phyloP scores from a whole-genome alignment of 2,113 vertebrate species.

The Eclectus roratus region DNA sequence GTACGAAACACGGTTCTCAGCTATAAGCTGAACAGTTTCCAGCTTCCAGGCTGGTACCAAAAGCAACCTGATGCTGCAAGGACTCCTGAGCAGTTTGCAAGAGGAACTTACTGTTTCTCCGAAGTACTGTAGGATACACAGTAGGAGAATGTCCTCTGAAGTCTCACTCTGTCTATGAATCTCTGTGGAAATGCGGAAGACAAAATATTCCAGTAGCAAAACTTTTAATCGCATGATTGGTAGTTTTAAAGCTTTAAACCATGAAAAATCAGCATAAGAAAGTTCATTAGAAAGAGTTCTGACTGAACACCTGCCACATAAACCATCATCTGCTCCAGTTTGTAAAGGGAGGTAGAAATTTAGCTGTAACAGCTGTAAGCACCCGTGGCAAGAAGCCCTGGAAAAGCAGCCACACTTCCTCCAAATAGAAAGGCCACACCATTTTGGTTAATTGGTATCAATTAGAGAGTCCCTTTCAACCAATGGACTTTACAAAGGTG shows the following conservation, averaged over 20 bases:
- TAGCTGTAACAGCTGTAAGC: not conserved
- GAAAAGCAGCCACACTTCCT: not conserved
- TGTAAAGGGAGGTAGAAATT: not conserved
- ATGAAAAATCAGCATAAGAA: not conserved
- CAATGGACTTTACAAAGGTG: not conserved
- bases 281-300: not conserved
- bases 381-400: not conserved
- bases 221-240: not conserved
- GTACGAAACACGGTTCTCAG: not conserved
- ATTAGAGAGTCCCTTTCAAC: not conserved
- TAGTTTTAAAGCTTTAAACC: not conserved
- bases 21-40: not conserved
- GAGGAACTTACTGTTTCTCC: not conserved
- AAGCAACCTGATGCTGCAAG: not conserved
- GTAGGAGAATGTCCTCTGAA: not conserved
- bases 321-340: not conserved
- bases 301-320: not conserved
- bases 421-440: not conserved
- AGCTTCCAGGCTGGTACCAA: not conserved
- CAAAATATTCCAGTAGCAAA: not conserved
- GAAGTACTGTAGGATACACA: not conserved
- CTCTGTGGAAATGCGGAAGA: not conserved
- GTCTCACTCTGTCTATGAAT: not conserved
- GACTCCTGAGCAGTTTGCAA: not conserved
- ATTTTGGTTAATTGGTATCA: not conserved